phyloP scores from a whole-genome alignment of 2,888 invertebrate species.

The Cheilosia pagana region DNA sequence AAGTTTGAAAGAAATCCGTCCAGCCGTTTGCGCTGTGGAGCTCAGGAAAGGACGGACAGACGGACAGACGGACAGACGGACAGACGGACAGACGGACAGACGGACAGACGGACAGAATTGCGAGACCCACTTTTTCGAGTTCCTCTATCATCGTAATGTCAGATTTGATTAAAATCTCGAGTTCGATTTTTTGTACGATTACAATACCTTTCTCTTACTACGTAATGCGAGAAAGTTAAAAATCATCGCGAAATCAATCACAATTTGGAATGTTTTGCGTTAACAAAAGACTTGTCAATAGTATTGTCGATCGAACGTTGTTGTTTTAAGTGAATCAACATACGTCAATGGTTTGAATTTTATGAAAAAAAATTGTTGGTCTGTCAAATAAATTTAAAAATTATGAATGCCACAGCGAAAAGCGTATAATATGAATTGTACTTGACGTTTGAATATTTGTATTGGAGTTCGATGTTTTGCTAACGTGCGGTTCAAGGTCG shows the following conservation, averaged over 20 bases:
- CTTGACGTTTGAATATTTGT: constrained; percentile 34
- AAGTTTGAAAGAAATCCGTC: no score
- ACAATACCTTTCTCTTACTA: no score
- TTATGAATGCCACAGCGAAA: constrained; percentile 11
- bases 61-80: no score
- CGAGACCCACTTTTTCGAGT: no score
- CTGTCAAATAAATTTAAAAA: constrained; percentile 6
- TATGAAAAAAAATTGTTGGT: background rate
- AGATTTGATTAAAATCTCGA: no score
- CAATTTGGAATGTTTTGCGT: background rate
- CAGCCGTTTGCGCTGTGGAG: no score
- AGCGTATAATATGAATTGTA: constrained; percentile 24
- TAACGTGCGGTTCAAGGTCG: constrained; percentile 26
- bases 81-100: no score
- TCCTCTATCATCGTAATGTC: no score
- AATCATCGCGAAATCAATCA: background rate
- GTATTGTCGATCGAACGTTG: constrained; percentile 30
- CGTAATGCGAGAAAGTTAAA: no score
- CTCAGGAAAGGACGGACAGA: no score
- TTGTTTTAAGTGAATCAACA: constrained; percentile 3
- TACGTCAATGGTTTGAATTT: constrained; percentile 18
- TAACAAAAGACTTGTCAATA: background rate
- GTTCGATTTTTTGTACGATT: no score
- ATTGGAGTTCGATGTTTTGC: background rate
- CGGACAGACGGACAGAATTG: no score